phyloP scores from a whole-genome alignment of 2,113 vertebrate genomes.

The Dasypus novemcinctus region DNA sequence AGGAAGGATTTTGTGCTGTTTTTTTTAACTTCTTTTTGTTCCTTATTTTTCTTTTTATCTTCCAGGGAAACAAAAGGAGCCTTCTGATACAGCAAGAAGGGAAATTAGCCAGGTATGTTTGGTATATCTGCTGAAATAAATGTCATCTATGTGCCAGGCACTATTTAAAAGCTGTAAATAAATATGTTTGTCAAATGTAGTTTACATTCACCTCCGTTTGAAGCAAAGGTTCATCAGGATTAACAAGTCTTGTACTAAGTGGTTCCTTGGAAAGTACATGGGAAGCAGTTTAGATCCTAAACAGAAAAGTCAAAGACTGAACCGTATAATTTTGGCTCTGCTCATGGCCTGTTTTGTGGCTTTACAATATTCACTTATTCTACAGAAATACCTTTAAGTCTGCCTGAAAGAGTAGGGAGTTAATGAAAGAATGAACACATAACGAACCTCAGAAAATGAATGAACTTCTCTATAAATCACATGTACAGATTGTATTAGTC shows the following conservation, averaged over 20 bases:
- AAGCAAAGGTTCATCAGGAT: background rate
- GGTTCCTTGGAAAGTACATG: background rate
- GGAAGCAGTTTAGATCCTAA: background rate
- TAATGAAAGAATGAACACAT: background rate
- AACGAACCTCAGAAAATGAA: background rate
- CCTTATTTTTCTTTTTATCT: conserved; percentile 34
- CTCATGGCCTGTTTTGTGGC: background rate
- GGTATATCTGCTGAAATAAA: background rate
- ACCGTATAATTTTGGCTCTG: background rate
- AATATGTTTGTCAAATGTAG: background rate
- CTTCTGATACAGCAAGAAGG: conserved; percentile 33
- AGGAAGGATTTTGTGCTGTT: background rate
- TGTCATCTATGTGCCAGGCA: background rate
- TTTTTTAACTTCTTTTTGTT: background rate
- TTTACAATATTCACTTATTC: background rate
- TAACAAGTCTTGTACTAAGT: background rate
- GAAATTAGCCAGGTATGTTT: conserved; percentile 57
- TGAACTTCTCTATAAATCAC: background rate
- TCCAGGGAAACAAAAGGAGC: conserved; percentile 54
- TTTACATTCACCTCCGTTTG: background rate
- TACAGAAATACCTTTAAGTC: background rate
- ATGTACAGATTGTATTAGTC: background rate
- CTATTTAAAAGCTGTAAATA: background rate
- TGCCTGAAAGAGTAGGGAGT: background rate
- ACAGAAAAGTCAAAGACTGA: background rate